phyloP scores from a whole-genome alignment of 2,888 invertebrate species.

The Hymenopus coronatus region DNA sequence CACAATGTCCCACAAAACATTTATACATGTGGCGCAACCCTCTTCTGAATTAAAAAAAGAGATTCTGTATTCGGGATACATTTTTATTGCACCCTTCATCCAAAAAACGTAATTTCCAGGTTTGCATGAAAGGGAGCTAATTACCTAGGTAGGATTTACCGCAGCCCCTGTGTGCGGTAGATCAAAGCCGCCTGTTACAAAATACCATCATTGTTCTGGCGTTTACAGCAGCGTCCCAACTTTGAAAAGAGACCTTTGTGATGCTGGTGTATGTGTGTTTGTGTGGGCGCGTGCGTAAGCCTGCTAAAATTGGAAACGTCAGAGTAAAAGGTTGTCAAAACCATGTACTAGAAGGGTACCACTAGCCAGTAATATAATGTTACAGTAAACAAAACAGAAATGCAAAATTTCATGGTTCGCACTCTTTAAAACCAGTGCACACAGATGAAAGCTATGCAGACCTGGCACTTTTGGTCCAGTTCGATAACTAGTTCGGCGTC shows the following conservation, averaged over 20 bases:
- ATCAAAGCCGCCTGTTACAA: neutral
- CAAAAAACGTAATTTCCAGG: neutral
- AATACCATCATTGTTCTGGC: neutral
- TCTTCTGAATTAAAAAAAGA: too few relatives aligned
- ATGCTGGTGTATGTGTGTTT: neutral
- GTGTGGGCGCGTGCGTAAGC: too few relatives aligned
- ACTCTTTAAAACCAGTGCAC: neutral
- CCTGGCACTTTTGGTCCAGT: neutral
- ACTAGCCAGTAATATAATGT: neutral
- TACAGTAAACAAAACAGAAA: neutral
- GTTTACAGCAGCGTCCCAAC: too few relatives aligned
- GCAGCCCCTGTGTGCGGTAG: neutral
- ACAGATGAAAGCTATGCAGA: neutral
- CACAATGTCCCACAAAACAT: too few relatives aligned
- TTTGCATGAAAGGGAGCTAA: neutral
- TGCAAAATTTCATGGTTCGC: neutral
- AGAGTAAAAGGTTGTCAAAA: neutral
- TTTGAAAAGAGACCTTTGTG: neutral
- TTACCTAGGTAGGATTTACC: neutral
- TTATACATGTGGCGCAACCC: too few relatives aligned
- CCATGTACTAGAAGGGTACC: neutral
- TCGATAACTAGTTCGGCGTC: too few relatives aligned
- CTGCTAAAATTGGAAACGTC: neutral
- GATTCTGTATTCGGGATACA: too few relatives aligned
- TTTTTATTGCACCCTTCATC: neutral